Conservation (phyloP, 2,888 invertebrate genomes). For the Hyposoter dolosus region DNA sequence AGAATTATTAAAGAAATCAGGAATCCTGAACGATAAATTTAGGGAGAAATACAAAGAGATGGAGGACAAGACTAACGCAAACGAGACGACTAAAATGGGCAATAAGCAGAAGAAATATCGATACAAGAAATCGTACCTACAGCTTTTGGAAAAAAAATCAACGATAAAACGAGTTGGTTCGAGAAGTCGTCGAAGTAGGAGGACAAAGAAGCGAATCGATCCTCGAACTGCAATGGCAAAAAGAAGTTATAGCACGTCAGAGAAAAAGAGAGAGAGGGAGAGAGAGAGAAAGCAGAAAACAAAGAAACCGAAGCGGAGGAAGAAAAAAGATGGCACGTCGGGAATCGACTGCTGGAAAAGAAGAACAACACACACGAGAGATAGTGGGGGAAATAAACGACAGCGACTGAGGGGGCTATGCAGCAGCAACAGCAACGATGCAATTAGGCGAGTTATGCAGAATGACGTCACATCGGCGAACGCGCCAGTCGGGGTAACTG, state of each 20-base stretch:
- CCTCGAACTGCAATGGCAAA: constrained; percentile 24
- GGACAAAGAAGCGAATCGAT: constrained; percentile 7
- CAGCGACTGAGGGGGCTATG: constrained; percentile 58
- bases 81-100: neutral
- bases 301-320: constrained; percentile 41
- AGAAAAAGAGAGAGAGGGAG: neutral
- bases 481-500: constrained; percentile 82
- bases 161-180: constrained; percentile 9
- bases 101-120: neutral
- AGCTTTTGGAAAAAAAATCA: neutral
- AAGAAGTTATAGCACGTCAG: constrained; percentile 12
- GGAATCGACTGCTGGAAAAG: constrained; percentile 53
- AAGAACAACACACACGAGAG: constrained; percentile 45
- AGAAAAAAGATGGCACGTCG: constrained; percentile 61
- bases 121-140: neutral
- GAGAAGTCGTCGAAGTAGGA: constrained; percentile 8
- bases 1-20: neutral
- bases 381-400: constrained; percentile 46
- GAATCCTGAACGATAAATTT: neutral
- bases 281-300: constrained; percentile 25
- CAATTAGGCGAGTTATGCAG: constrained; percentile 85
- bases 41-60: neutral
- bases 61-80: neutral
- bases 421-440: constrained; percentile 81
- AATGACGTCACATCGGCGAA: constrained; percentile 83